Evolutionary conservation across 2,888 invertebrate species (phyloP).

Genomic region (Agrilus biguttatus): DNA sequence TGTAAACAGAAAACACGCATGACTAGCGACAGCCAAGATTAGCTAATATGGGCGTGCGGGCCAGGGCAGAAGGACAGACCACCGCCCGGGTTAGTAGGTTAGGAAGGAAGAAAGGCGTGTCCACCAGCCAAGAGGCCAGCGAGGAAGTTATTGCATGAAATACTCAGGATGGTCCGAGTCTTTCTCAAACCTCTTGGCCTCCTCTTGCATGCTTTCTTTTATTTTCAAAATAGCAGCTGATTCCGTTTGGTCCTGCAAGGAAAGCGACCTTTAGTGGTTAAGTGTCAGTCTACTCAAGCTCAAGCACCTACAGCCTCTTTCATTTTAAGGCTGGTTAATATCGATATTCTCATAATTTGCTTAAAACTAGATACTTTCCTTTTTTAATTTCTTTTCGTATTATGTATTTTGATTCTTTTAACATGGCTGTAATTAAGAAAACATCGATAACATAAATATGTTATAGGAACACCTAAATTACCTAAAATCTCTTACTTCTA

Average conservation of each 20-base stretch:
- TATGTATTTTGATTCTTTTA: not conserved
- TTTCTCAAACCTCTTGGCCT: conserved; percentile 97
- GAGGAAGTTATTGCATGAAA: conserved; percentile 78
- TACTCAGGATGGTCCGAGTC: conserved; percentile 94
- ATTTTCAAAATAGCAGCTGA: conserved; percentile 99
- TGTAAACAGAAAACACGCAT: conserved; percentile 34
- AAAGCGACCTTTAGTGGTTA: conserved; percentile 36
- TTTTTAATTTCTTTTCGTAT: too few relatives aligned
- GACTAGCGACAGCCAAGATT: conserved; percentile 23
- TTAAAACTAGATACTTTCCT: not conserved
- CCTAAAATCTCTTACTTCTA: too few relatives aligned
- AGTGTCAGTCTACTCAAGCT: conserved; percentile 32
- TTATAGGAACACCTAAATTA: too few relatives aligned
- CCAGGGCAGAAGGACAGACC: conserved; percentile 30
- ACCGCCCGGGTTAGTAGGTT: conserved; percentile 34
- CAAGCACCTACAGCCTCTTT: conserved; percentile 19
- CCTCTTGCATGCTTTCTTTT: conserved; percentile 99
- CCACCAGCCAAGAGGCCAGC: conserved; percentile 33
- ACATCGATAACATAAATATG: too few relatives aligned
- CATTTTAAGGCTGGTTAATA: conserved; percentile 8
- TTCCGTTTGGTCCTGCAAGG: conserved; percentile 76
- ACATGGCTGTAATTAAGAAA: too few relatives aligned
- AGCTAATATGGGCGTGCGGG: conserved; percentile 15
- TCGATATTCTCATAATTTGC: conserved; percentile 4
- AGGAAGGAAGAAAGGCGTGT: conserved; percentile 30